Base-by-base conservation (phyloP, 2,797 vertebrate genomes). In the Macroramphosus scolopax region DNA sequence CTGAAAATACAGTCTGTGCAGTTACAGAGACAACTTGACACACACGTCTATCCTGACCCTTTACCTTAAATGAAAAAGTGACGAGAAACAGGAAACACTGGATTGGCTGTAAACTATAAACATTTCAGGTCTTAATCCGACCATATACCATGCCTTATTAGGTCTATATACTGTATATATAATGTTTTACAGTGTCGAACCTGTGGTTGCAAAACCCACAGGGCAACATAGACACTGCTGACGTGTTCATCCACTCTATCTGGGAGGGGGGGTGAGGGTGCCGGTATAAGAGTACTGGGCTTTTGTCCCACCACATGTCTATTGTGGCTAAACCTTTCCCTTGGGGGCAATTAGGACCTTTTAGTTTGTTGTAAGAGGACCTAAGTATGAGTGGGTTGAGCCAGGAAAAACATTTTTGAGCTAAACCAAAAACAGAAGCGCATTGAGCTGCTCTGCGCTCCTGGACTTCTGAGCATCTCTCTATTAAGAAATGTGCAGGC, bases 281-380 rank as follows among this genome's bases (percentile, higher is more conserved):
- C 63, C 8, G 72, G 70, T 51, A 78, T 73, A 72, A 63, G 81
- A 83, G 92, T 80, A 91, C 90, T 92, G 86, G 80, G 90, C 89
- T 93, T 94, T 94, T 94, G 93, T 95, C 91, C 87, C 88, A 93
- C 92, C 92, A 94, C 89, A 93, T 92, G 92, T 94, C 92, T 91
- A 93, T 92, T 83, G 39, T 89, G 92, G 85, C 90, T 92, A 90
- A 93, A 93, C 88, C 91, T 90, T 92, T 89, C 93, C 92, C 93
- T 74, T 40, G 87, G 89, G 92, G 81, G 91, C 91, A 94, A 94
- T 94, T 93, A 94, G 90, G 89, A 89, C 81, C 84, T 94, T 93
- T 93, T 91, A 92, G 92, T 95, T 95, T 95, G 93, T 96, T 96
- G 89, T 92, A 94, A 94, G 92, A 96, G 92, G 91, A 93, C 86